Evolutionary conservation across 2,113 vertebrate genomes (phyloP), one percentile per base, ranked within the genome.

Genomic region (Ovibos moschatus): DNA sequence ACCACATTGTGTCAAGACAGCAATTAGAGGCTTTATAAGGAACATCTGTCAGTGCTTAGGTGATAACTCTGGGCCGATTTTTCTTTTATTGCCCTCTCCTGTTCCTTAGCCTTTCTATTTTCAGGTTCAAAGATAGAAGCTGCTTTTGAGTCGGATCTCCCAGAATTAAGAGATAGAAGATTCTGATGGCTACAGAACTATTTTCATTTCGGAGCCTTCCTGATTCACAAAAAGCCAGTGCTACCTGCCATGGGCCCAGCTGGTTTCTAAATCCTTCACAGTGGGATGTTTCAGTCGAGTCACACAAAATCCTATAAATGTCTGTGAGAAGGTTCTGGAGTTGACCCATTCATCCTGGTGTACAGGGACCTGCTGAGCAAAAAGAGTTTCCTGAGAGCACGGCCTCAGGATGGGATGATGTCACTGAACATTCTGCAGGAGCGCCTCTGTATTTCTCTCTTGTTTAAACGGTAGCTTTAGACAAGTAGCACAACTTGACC

Each of bases 171-270:
- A 43, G 36, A 94, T 79, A 45, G 47, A 91, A 92, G 93, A 87
- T 95, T 85, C 94, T 23, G 17, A 71, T 94, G 90, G 83, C 67
- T 81, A 94, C 45, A 94, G 85, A 98, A 55, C 91, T 96, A 94
- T 91, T 98, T 98, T 98, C 91, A 97, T 97, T 97, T 98, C 97
- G 95, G 98, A 97, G 98, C 97, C 94, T 97, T 51, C 96, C 97
- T 98, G 98, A 98, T 98, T 98, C 97, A 98, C 97, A 97, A 96
- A 98, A 96, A 98, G 50, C 10, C 57, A 95, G 50, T 87, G 97
- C 62, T 85, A 76, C 21, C 91, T 67, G 91, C 81, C 96, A 92
- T 95, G 95, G 88, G 47, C 64, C 97, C 71, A 78, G 93, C 97
- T 97, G 89, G 55, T 82, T 87, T 97, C 89, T 95, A 93, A 98